These are phyloP conservation scores for Synergus japonicus DNA, from an alignment of 2,888 invertebrate species.

Conservation along the genomic window DNA sequence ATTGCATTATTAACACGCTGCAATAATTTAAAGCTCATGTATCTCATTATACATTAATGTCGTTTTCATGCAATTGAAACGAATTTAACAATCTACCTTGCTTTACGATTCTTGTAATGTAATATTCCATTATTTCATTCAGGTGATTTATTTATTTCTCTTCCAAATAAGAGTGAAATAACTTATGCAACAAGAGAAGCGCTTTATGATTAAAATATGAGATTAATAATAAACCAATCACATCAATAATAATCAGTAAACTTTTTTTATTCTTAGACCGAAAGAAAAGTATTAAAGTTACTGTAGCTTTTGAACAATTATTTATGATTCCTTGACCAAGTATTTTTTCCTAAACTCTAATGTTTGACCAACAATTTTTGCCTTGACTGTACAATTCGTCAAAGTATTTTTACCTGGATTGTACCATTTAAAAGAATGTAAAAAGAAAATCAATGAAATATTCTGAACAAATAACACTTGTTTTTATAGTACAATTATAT, in stretches of 20 bases:
- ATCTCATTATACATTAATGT: slow-evolving; percentile 2
- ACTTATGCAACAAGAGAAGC: neutral
- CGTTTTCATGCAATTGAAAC: slow-evolving; percentile 8
- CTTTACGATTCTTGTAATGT: neutral
- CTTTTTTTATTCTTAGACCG: no score
- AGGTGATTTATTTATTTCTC: neutral
- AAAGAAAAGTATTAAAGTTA: neutral
- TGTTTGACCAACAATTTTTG: no score
- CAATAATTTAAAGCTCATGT: neutral
- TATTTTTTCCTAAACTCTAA: no score
- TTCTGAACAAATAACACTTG: no score
- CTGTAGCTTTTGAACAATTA: no score
- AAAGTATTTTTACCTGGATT: no score
- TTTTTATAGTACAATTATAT: no score
- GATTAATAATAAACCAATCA: neutral
- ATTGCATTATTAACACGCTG: neutral
- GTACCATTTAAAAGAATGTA: no score
- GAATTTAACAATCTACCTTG: slow-evolving; percentile 1
- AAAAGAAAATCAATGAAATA: no score
- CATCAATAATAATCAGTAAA: neutral
- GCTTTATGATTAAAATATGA: neutral
- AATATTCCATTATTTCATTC: neutral
- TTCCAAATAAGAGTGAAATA: neutral
- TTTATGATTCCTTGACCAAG: no score
- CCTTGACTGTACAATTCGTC: no score